Evolutionary conservation across 2,113 vertebrate genomes (phyloP).

Genomic region (Mesembrinibis cayennensis): DNA sequence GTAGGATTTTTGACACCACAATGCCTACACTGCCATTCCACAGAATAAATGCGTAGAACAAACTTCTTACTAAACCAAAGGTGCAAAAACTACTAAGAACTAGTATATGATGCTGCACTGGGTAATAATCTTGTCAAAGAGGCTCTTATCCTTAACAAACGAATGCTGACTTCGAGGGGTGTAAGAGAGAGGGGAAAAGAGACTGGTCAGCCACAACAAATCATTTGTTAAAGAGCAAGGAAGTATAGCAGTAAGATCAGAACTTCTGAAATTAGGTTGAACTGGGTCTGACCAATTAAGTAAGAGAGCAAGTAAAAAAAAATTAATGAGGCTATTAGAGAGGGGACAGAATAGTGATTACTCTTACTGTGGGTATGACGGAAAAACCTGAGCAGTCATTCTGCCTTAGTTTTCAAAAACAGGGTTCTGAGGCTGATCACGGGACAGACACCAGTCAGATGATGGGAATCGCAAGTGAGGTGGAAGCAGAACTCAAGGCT

Average conservation of each 20-base stretch:
- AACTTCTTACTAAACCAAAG: neutral
- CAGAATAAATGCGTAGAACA: neutral
- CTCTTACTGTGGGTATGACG: neutral
- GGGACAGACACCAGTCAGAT: neutral
- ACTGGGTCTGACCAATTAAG: neutral
- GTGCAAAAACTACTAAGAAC: neutral
- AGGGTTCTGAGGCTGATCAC: neutral
- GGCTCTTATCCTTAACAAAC: neutral
- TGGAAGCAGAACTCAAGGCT: neutral
- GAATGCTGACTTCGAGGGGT: neutral
- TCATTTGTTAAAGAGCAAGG: neutral
- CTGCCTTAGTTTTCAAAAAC: neutral
- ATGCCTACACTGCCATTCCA: neutral
- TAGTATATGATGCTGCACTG: neutral
- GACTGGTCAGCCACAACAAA: neutral
- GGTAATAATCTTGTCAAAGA: neutral
- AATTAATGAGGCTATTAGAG: neutral
- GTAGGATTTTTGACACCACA: neutral
- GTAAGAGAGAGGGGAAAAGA: neutral
- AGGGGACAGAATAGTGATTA: neutral
- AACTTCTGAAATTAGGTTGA: neutral
- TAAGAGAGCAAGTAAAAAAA: neutral
- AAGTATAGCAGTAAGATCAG: neutral
- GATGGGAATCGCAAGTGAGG: neutral
- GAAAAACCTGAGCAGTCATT: neutral